These are phyloP conservation scores for Andrena praecox DNA, from an alignment of 2,888 invertebrate genomes.

Conservation along the genomic window DNA sequence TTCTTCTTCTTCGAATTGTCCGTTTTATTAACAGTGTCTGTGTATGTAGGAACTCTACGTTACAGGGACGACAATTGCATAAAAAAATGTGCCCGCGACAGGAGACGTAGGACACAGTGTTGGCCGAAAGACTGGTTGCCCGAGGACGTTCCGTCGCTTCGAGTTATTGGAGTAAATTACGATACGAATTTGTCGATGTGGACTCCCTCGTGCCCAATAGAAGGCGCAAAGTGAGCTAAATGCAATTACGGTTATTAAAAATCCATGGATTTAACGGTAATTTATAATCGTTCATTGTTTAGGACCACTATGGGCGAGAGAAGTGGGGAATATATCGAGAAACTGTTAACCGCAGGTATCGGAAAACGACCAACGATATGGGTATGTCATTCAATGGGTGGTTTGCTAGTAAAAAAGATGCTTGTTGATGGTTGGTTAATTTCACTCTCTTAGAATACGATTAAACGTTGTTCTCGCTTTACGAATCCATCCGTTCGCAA, in stretches of 20 bases:
- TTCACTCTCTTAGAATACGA: background rate
- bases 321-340: constrained; percentile 89
- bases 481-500: background rate
- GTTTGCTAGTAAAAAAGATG: constrained; percentile 94
- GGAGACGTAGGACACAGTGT: constrained; percentile 88
- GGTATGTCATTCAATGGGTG: constrained; percentile 99
- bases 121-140: constrained; percentile 99
- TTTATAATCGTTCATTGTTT: background rate
- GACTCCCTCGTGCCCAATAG: constrained; percentile 90
- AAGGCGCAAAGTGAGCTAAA: constrained; percentile 84
- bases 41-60: constrained; percentile 18
- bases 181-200: constrained; percentile 94
- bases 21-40: constrained; percentile 1
- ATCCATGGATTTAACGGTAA: background rate
- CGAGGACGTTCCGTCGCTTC: constrained; percentile 90
- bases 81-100: constrained; percentile 73
- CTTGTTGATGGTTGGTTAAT: constrained; percentile 87
- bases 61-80: constrained; percentile 76
- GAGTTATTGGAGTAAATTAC: constrained; percentile 95
- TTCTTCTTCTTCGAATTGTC: background rate
- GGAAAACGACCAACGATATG: constrained; percentile 94
- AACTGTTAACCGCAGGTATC: constrained; percentile 91
- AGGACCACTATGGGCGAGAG: constrained; percentile 88
- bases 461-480: background rate
- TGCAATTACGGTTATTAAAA: background rate